phyloP scores from a whole-genome alignment of 2,113 vertebrate species.

The Psephotus haematonotus region DNA sequence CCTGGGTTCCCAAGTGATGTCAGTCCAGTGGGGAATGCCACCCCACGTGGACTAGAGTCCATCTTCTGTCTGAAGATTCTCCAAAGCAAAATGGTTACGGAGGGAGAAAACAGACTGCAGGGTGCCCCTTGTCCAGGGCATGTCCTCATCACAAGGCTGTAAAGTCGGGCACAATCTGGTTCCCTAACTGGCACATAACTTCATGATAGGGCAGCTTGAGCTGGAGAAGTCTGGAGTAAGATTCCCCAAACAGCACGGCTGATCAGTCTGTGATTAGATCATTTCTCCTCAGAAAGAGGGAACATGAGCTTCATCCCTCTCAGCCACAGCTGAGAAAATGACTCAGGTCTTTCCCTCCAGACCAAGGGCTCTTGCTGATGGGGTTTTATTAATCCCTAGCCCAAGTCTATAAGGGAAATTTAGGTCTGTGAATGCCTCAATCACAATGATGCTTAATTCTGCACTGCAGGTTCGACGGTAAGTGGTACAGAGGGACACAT shows the following conservation, averaged over 20 bases:
- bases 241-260: background rate
- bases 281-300: background rate
- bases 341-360: background rate
- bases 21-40: background rate
- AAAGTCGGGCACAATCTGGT: background rate
- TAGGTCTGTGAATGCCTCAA: background rate
- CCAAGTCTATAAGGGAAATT: background rate
- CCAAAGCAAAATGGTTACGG: background rate
- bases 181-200: background rate
- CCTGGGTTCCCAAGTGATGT: accelerated
- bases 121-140: background rate
- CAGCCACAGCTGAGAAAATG: background rate
- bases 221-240: background rate
- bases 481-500: background rate
- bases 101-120: background rate
- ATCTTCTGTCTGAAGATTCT: background rate
- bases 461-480: background rate
- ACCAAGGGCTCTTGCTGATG: background rate
- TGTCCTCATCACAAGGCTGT: background rate
- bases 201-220: background rate
- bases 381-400: background rate
- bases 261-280: background rate
- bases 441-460: background rate
- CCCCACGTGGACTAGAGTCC: background rate
- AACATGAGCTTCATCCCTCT: background rate